phyloP scores from a whole-genome alignment of 2,797 vertebrate genomes.

The Garrulus glandarius region DNA sequence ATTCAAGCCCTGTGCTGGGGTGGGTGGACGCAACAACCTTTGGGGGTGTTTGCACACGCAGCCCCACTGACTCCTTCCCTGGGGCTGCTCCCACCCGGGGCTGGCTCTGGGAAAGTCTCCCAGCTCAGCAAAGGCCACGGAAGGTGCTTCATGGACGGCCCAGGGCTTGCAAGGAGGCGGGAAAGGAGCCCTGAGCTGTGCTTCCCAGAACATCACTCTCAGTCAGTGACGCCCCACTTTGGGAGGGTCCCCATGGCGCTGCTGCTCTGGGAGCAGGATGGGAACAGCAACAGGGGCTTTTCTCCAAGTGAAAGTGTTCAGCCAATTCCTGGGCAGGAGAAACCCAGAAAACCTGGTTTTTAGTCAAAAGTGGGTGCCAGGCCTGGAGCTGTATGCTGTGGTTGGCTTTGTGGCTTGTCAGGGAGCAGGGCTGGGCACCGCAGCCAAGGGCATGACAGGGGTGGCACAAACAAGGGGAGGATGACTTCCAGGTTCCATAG shows the following conservation, averaged over 20 bases:
- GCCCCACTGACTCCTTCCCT: background rate
- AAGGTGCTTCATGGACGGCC: background rate
- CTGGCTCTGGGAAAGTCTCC: background rate
- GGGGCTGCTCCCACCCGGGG: rapidly evolving
- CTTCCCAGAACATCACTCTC: background rate
- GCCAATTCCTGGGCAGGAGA: background rate
- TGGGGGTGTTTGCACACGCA: background rate
- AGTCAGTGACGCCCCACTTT: rapidly evolving
- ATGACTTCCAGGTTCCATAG: background rate
- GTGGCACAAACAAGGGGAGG: background rate
- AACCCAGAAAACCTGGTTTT: background rate
- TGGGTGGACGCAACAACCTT: no score
- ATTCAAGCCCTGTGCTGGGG: background rate
- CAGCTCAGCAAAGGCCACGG: rapidly evolving
- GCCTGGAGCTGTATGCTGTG: rapidly evolving
- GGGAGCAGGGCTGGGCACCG: background rate
- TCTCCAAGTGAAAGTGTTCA: background rate
- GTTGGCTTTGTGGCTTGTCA: background rate
- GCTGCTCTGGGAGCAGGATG: background rate
- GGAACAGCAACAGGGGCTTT: background rate
- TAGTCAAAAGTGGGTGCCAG: background rate
- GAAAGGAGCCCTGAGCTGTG: background rate
- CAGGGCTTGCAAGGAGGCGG: background rate
- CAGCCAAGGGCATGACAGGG: background rate
- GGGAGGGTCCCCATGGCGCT: rapidly evolving